Base-by-base conservation (phyloP, 2,888 invertebrate species). In the Lochmaea capreae region DNA sequence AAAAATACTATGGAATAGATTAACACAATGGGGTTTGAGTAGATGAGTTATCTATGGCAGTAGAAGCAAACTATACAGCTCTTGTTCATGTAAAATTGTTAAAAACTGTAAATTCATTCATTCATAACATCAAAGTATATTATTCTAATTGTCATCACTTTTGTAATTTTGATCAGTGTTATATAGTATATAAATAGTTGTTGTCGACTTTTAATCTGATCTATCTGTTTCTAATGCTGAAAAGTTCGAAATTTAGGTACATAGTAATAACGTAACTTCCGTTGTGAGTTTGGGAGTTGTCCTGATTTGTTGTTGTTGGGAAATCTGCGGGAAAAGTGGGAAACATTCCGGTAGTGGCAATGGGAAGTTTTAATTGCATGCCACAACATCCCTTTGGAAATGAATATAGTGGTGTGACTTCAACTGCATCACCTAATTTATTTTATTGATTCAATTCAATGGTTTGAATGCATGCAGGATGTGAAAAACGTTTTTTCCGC, bases 251-350 rank as follows among this genome's bases (percentile, higher is more conserved):
- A n/a, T 61, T 54, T n/a, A 33, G 39, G n/a, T 61, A 61, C 61
- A 14, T n/a, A 16, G 58, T 65, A 71, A 65, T 71, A 71, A 57
- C 65, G 63, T 65, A 71, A 71, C 71, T 65, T 71, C 71, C 71
- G 58, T 63, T 58, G 42, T 65, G 66, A 49, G 70, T 63, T 68
- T 49, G 63, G 52, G 63, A 65, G 46, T 49, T 22, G 39, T 63
- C 46, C 43, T 33, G 18, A 26, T 66, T 71, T 71, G 65, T 58
- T 63, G 62, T 63, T 63, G 49, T 71, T 65, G 65, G 65, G 71
- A 71, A 65, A 71, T 71, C 71, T 65, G 71, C 63, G 71, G 70
- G 65, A 71, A 71, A 71, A 65, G 65, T 69, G 57, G 71, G 42
- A 43, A 65, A 58, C 62, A 71, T 71, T 65, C 58, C 61, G 68